Conservation (phyloP, 2,113 vertebrate genomes). For the Callaeas wilsoni region DNA sequence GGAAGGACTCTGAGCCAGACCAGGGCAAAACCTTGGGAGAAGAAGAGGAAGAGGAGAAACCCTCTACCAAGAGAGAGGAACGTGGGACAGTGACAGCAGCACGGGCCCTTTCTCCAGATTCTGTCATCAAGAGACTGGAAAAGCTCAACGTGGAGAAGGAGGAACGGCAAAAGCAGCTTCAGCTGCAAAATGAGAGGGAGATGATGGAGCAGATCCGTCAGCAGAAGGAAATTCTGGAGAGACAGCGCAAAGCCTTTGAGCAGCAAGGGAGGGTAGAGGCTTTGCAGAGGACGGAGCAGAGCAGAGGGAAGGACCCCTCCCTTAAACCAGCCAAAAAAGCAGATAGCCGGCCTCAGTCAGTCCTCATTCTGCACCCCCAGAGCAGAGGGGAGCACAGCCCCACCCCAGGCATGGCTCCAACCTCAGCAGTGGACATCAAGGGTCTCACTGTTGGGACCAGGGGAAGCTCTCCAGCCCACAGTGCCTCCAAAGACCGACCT, state of each 20-base stretch:
- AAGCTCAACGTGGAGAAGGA: slow-evolving; percentile 88
- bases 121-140: slow-evolving; percentile 83
- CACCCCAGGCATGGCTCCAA: background rate
- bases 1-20: background rate
- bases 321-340: slow-evolving; percentile 34
- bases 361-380: slow-evolving; percentile 54
- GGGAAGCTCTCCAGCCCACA: slow-evolving; percentile 45
- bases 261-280: slow-evolving; percentile 75
- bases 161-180: slow-evolving; percentile 84
- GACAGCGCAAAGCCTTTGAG: slow-evolving; percentile 79
- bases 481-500: slow-evolving; percentile 64
- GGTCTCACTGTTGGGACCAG: slow-evolving; percentile 56
- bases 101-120: slow-evolving; percentile 55
- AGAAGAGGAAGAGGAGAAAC: slow-evolving; percentile 12
- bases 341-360: slow-evolving; percentile 45
- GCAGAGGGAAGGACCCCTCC: slow-evolving; percentile 50
- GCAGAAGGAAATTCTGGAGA: slow-evolving; percentile 88
- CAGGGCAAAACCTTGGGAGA: background rate
- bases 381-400: slow-evolving; percentile 60
- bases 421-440: slow-evolving; percentile 29
- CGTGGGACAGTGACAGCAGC: background rate
- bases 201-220: slow-evolving; percentile 97
- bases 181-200: slow-evolving; percentile 87
- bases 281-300: slow-evolving; percentile 76
- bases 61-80: slow-evolving; percentile 19